A percentile compares a stretch with the other conserved stretches of the same genome.
phyloP scores from a whole-genome alignment of 2,797 vertebrate species.

The Simalia tracyae region DNA sequence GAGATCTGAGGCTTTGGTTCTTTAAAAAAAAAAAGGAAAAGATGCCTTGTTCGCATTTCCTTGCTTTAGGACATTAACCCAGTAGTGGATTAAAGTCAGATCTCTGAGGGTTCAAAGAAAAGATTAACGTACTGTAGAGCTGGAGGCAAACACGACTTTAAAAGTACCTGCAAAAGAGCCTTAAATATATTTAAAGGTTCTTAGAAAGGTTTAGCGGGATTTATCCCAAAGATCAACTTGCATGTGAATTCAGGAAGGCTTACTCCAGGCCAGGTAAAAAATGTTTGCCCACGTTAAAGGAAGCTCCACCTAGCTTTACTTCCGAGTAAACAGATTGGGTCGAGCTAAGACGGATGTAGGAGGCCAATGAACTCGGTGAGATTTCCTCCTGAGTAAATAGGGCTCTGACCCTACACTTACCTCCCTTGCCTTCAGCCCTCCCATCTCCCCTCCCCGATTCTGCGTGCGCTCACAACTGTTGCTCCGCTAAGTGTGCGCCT shows the following conservation, averaged over 20 bases:
- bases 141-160: not conserved
- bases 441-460: not conserved
- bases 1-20: not conserved
- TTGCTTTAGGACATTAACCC: not conserved
- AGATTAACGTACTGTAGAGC: not conserved
- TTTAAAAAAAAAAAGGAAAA: not conserved
- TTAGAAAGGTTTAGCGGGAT: not conserved
- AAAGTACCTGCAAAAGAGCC: not conserved
- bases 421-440: not conserved
- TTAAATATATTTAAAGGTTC: not conserved
- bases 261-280: not conserved
- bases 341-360: not conserved
- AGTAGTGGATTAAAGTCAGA: not conserved
- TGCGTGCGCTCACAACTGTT: not conserved
- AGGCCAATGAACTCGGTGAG: not conserved
- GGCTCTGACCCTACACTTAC: not conserved
- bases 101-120: not conserved
- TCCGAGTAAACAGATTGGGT: not conserved
- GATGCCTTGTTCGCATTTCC: not conserved
- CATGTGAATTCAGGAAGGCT: not conserved
- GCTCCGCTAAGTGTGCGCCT: fast-evolving
- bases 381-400: not conserved
- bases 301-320: not conserved
- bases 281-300: not conserved
- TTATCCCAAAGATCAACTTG: not conserved